phyloP scores from a whole-genome alignment of 2,888 invertebrate species.

The Zhuqinia jingwanae region DNA sequence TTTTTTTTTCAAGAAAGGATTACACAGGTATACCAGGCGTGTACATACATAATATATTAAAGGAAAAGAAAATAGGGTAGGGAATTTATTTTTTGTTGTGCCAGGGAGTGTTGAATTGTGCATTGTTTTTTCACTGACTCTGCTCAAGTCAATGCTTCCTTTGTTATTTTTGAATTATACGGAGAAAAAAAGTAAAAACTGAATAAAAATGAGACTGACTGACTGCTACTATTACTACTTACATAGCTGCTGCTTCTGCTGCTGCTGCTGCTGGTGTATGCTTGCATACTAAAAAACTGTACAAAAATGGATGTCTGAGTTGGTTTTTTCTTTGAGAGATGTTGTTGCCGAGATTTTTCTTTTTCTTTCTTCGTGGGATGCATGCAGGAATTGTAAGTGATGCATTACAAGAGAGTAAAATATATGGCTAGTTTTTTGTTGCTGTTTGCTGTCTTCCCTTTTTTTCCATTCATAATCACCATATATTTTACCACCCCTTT shows the following conservation, averaged over 20 bases:
- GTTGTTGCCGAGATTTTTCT: conserved; percentile 3
- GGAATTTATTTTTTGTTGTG: conserved; percentile 5
- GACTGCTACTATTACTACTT: too few species aligned
- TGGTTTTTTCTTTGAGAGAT: conserved; percentile 21
- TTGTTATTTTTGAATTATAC: too few species aligned
- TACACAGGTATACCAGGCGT: conserved; percentile 25
- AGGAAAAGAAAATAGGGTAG: not conserved
- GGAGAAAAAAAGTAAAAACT: too few species aligned
- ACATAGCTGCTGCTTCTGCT: not conserved
- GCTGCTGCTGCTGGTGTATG: not conserved
- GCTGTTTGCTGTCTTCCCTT: conserved; percentile 39
- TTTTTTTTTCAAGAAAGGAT: conserved; percentile 19
- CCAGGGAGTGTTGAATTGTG: conserved; percentile 18
- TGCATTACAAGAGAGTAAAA: conserved; percentile 46
- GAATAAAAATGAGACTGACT: too few species aligned
- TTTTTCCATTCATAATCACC: conserved; percentile 40
- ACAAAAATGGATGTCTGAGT: not conserved
- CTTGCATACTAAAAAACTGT: conserved; percentile 14
- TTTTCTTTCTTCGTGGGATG: not conserved
- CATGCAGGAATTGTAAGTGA: conserved; percentile 8
- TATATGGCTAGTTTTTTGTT: conserved; percentile 30
- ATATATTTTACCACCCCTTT: conserved; percentile 45
- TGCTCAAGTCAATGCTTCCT: conserved; percentile 3
- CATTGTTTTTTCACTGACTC: conserved; percentile 37
- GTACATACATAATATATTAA: conserved; percentile 44